Base-by-base conservation (phyloP, 2,888 invertebrate genomes). In the Watsonalla binaria region DNA sequence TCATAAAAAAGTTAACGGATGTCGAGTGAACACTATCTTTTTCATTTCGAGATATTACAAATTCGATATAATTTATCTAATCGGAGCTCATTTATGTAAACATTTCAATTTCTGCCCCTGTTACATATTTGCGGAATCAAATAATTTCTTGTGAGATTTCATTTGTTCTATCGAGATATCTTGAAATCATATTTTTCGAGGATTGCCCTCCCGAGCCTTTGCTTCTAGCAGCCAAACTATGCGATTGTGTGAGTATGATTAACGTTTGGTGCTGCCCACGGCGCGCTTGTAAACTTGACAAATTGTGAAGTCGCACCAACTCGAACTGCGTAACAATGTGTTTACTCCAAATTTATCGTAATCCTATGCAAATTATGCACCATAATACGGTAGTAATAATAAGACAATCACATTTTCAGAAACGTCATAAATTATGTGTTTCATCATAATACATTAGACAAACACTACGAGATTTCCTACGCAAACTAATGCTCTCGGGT, bases 181-280 rank as follows among this genome's bases (percentile, higher is more conserved):
- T 14, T 50, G 39, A 7, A 11, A 35, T 7, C 8, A 34, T 13
- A 51, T 48, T 47, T 55, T 54, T 24, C 24, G 52, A 54, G 51
- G 54, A 56, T 51, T 58, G 48, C 35, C 33, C 39, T 48, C 49
- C 42, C 24, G 60, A 68, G 62, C 9, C 39, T 8, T 42, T 11
- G 11, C 42, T 8, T 11, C 11, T 42, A 8, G 11, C 42, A 42
- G 42, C 62, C 61, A 58, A 74, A 70, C 63, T 58, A 62, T 55
- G 53, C 45, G 66, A 71, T 70, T 68, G 70, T 72, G 70, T 70
- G 72, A 75, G 78, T 80, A 76, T 80, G 78, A 79, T 78, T 74
- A 80, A 54, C 58, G 61, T 48, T 65, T 54, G 39, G 60, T 60
- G 57, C 70, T 71, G 66, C 73, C 77, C 72, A 78, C 79, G 72